These are phyloP conservation scores for Scytalopus superciliaris DNA, from an alignment of 2,113 vertebrate species.

Conservation along the genomic window DNA sequence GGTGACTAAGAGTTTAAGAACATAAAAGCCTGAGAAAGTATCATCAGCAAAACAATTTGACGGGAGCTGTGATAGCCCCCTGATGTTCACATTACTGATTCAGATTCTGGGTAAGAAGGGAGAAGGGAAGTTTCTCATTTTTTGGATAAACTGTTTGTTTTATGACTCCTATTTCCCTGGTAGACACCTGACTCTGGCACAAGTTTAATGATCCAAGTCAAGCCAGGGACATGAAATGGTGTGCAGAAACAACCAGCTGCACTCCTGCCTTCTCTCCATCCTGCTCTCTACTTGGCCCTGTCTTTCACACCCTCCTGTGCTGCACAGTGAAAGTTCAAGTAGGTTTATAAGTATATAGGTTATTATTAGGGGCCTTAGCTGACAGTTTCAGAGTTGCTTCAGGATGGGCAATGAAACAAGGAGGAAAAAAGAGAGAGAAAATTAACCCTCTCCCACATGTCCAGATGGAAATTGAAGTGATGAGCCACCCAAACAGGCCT, in stretches of 20 bases:
- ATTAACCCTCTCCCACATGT: accelerated
- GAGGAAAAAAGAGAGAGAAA: not conserved
- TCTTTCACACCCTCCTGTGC: not conserved
- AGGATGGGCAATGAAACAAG: not conserved
- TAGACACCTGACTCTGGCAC: not conserved
- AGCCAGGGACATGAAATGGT: not conserved
- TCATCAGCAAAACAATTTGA: conserved; percentile 37
- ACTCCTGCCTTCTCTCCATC: not conserved
- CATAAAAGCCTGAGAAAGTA: conserved; percentile 35
- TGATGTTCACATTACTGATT: conserved; percentile 38
- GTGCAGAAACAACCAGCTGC: not conserved
- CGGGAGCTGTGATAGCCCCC: not conserved
- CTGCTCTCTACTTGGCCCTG: not conserved
- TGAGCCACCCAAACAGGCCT: not conserved
- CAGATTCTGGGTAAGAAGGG: not conserved
- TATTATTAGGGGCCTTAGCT: not conserved
- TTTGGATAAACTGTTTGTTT: not conserved
- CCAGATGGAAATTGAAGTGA: not conserved
- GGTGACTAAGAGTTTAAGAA: conserved; percentile 48
- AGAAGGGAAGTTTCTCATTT: not conserved
- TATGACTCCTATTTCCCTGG: not conserved
- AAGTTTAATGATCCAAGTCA: not conserved
- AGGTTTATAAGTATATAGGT: not conserved
- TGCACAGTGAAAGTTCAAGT: not conserved
- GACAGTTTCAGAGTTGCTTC: not conserved